Evolutionary conservation across 2,113 vertebrate genomes (phyloP).

Genomic region (Carettochelys insculpta): DNA sequence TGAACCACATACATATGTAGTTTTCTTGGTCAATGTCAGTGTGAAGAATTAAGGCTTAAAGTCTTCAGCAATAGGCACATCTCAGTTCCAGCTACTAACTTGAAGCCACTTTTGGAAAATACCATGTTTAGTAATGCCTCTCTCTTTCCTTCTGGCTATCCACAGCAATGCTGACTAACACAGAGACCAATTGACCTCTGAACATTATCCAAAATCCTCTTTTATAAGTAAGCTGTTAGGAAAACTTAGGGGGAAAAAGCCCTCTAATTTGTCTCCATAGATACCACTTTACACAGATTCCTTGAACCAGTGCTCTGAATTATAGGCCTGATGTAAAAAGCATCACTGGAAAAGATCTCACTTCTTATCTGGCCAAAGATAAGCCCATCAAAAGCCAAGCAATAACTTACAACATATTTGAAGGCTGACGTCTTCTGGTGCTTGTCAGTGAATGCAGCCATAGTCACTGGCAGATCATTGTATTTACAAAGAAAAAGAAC

Average conservation of each 20-base stretch:
- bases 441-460: not conserved
- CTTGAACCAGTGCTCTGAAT: not conserved
- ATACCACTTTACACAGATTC: not conserved
- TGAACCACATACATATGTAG: not conserved
- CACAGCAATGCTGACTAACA: not conserved
- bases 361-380: not conserved
- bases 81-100: not conserved
- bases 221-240: not conserved
- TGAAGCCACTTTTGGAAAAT: not conserved
- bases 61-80: not conserved
- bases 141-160: not conserved
- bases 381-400: slow-evolving; percentile 9
- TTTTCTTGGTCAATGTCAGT: not conserved
- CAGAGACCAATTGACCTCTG: not conserved
- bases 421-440: not conserved
- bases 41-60: not conserved
- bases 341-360: slow-evolving; percentile 15
- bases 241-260: not conserved
- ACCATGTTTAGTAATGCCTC: not conserved
- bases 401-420: slow-evolving; percentile 31
- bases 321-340: not conserved
- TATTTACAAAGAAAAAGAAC: slow-evolving; percentile 42
- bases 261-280: not conserved
- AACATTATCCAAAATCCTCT: not conserved
- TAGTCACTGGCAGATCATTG: slow-evolving; percentile 4